These are phyloP conservation scores for Chloebia gouldiae DNA, from an alignment of 2,113 vertebrate species.

Conservation along the genomic window DNA sequence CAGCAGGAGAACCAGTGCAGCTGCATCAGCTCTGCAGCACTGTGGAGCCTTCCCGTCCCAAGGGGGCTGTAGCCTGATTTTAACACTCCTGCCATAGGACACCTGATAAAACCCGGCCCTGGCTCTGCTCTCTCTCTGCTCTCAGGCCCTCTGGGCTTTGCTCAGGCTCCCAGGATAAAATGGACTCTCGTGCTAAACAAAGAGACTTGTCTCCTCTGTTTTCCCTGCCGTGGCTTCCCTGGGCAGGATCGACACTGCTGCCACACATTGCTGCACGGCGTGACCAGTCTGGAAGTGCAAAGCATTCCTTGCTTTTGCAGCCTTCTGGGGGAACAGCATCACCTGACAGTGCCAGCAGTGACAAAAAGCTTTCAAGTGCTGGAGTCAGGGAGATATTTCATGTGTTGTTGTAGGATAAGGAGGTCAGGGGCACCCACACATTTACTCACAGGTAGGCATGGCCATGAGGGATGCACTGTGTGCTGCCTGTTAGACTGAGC, in stretches of 20 bases:
- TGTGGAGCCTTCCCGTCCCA: too few relatives aligned
- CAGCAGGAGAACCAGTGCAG: background rate
- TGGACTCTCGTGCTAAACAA: too few relatives aligned
- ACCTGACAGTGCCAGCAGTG: background rate
- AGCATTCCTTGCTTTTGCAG: background rate
- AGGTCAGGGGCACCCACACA: background rate
- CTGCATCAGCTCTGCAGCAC: background rate
- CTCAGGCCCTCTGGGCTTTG: too few relatives aligned
- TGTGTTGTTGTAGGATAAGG: background rate
- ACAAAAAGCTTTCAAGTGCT: background rate
- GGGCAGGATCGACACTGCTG: too few relatives aligned
- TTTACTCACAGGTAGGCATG: background rate
- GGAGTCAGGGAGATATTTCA: background rate
- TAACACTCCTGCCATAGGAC: too few relatives aligned
- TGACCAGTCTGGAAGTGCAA: background rate
- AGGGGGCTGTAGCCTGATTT: too few relatives aligned
- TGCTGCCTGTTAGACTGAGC: background rate
- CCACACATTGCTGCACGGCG: too few relatives aligned
- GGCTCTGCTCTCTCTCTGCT: too few relatives aligned
- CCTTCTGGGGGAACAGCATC: background rate
- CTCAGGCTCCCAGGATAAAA: too few relatives aligned
- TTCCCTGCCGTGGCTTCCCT: too few relatives aligned
- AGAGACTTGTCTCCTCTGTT: too few relatives aligned
- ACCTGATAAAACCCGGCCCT: too few relatives aligned
- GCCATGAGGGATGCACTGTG: accelerated